A percentile compares a stretch with the other conserved stretches of the same genome.
phyloP scores from a whole-genome alignment of 2,888 invertebrate genomes.

The Chaitophorus viminalis region DNA sequence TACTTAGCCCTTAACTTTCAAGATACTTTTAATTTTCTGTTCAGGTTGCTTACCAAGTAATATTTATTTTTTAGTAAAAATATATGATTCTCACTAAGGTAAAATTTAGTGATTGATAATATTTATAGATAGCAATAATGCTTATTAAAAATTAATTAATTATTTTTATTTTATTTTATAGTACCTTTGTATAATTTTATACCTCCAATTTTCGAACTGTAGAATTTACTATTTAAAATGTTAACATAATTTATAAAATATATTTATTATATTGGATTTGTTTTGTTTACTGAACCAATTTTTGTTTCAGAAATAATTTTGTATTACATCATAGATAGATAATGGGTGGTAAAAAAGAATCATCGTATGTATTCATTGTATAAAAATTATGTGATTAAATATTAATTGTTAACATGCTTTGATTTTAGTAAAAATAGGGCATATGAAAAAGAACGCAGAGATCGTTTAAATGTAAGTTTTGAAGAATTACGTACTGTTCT shows the following conservation, averaged over 20 bases:
- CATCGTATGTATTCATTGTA: slow-evolving; percentile 63
- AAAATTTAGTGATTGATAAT: too few relatives aligned
- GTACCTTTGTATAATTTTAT: background rate
- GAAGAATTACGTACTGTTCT: slow-evolving; percentile 66
- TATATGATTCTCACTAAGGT: too few relatives aligned
- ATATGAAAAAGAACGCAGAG: slow-evolving; percentile 66
- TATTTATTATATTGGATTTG: background rate
- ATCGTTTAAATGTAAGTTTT: slow-evolving; percentile 66
- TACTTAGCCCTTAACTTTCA: too few relatives aligned
- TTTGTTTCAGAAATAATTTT: background rate
- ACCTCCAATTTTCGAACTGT: background rate
- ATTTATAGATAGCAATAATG: too few relatives aligned
- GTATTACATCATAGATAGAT: background rate
- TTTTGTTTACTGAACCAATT: background rate
- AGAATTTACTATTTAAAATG: background rate
- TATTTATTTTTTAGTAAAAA: too few relatives aligned
- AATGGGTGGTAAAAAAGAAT: slow-evolving; percentile 64
- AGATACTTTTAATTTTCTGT: too few relatives aligned
- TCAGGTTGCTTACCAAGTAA: too few relatives aligned
- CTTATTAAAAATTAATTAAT: background rate
- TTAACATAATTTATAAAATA: background rate
- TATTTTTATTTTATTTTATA: background rate
- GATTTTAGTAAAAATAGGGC: slow-evolving; percentile 64
- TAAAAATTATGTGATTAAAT: background rate
- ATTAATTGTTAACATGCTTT: slow-evolving; percentile 14